Base-by-base conservation (phyloP, 2,797 vertebrate genomes). In the Sciurus carolinensis region DNA sequence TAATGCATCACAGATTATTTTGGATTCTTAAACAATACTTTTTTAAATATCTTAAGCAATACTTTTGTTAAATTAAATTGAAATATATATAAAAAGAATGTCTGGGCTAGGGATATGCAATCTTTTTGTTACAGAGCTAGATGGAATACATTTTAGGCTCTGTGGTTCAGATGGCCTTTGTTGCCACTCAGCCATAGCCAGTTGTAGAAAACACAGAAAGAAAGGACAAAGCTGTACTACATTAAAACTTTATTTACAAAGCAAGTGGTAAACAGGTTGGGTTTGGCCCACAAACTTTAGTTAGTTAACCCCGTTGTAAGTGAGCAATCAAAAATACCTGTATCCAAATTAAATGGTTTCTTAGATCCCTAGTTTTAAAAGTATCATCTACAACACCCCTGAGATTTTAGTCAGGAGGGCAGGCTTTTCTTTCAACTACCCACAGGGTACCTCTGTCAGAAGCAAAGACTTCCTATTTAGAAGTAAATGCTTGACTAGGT, bases 201-300 rank as follows among this genome's bases (percentile, higher is more conserved):
- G 33, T 11, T 80, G 22, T 1, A 86, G 87, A 76, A 92, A 82
- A 77, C 28, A 28, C 20, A 73, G 17, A 75, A 42, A 87, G 15
- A 22, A 82, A 88, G 50, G 28, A 11, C 15, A 3, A 52, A 84
- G 12, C 28, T 67, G 44, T 9, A 18, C 81, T 77, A 42, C 50
- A 81, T 79, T 33, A 69, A 86, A 94, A n/a, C 24, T 12, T 57
- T 79, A 73, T 54, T 94, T 66, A 82, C 52, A 95, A 93, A 72
- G 36, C 47, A 88, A 39, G 2, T 39, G 13, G 11, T 47, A 47
- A 57, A 52, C 47, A 44, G 50, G 22, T 85, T 82, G 33, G 14
- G 82, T 75, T 69, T 95, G 39, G 30, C 33, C 69, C 82, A 83
- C 22, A 75, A 66, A 42, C 1, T 13, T 84, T 42, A 54, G 15